Percentiles rank a stretch among this genome's conserved stretches.
phyloP scores from a whole-genome alignment of 1,140 invertebrate genomes.

The Anoplophora glabripennis region DNA sequence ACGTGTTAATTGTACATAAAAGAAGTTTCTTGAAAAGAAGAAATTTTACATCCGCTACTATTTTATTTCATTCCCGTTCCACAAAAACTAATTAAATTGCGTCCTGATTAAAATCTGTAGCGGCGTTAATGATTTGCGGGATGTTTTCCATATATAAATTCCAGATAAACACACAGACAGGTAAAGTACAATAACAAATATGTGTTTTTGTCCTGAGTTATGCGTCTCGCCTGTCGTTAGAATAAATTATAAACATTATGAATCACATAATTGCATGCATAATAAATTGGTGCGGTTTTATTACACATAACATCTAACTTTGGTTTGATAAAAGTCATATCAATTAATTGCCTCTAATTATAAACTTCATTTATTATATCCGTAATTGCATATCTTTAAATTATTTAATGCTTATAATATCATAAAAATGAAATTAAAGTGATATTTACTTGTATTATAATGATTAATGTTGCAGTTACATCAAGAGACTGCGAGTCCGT shows the following conservation, averaged over 20 bases:
- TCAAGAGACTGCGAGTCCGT: too few species aligned
- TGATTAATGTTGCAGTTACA: too few species aligned
- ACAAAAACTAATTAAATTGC: too few species aligned
- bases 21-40: too few species aligned
- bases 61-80: too few species aligned
- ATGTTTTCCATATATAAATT: constrained; percentile 18
- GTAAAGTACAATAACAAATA: constrained; percentile 15
- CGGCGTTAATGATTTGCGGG: constrained; percentile 11
- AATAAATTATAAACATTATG: constrained; percentile 23
- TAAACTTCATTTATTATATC: constrained; percentile 3
- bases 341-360: constrained; percentile 17
- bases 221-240: constrained; percentile 19
- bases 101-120: too few species aligned
- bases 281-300: constrained; percentile 13
- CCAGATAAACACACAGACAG: constrained; percentile 18
- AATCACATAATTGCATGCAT: constrained; percentile 20
- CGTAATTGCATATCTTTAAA: too few species aligned
- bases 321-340: constrained; percentile 11
- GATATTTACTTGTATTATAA: too few species aligned
- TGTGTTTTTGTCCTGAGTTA: constrained; percentile 10
- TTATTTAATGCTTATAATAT: too few species aligned
- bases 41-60: too few species aligned
- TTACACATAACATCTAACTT: constrained; percentile 15
- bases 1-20: too few species aligned
- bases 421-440: too few species aligned